A percentile compares a stretch with the other conserved stretches of the same genome.
phyloP scores from a whole-genome alignment of 2,797 vertebrate genomes.

The Pseudochirops cupreus region DNA sequence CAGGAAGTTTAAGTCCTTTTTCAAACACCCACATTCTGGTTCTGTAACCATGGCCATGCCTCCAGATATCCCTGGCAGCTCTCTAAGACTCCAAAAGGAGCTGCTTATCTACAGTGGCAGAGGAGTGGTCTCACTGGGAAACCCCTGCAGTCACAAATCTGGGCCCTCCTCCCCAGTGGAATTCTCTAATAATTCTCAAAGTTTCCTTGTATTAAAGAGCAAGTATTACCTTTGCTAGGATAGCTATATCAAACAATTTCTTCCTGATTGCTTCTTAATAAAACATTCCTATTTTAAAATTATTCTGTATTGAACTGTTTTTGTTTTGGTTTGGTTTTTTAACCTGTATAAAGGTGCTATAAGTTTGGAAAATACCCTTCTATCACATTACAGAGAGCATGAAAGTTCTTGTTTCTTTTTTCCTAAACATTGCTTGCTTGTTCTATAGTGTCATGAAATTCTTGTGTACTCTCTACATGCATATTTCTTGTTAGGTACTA shows the following conservation, averaged over 20 bases:
- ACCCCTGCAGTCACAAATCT: not conserved
- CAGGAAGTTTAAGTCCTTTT: not conserved
- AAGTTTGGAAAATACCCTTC: not conserved
- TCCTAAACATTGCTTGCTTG: not conserved
- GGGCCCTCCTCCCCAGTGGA: not conserved
- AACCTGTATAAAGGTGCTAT: not conserved
- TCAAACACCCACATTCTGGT: not conserved
- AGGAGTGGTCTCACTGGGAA: not conserved
- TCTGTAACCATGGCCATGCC: not conserved
- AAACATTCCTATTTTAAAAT: not conserved
- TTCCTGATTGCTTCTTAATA: not conserved
- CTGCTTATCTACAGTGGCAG: not conserved
- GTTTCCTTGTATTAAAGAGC: not conserved
- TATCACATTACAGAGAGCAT: not conserved
- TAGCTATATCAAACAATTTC: not conserved
- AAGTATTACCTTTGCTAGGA: not conserved
- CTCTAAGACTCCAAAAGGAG: not conserved
- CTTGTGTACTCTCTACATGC: not conserved
- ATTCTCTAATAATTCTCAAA: not conserved
- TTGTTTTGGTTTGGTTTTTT: not conserved
- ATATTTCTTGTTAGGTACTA: not conserved
- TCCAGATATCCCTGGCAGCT: not conserved
- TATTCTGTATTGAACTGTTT: not conserved
- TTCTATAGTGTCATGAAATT: not conserved
- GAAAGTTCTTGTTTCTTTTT: not conserved